phyloP scores from a whole-genome alignment of 2,888 invertebrate genomes.

The Andrena hattorfiana region DNA sequence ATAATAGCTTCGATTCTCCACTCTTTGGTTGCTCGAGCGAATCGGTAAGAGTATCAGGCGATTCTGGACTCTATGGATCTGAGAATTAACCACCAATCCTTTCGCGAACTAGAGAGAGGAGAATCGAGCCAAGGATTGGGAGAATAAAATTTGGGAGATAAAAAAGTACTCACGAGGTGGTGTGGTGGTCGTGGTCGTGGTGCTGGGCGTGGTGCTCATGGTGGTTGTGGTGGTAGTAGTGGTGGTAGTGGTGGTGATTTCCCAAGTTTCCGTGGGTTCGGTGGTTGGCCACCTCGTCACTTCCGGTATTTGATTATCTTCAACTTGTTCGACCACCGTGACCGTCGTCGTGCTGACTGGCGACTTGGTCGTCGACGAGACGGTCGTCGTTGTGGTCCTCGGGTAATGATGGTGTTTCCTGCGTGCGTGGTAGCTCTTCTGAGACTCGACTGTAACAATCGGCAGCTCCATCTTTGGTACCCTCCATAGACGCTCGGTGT shows the following conservation, averaged over 20 bases:
- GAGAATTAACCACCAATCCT: neutral
- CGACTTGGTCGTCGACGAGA: constrained; percentile 85
- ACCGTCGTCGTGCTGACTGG: constrained; percentile 85
- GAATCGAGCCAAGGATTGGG: neutral
- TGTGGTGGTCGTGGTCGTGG: constrained; percentile 83
- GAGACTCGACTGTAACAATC: constrained; percentile 91
- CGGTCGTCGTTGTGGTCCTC: constrained; percentile 85
- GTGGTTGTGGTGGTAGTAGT: constrained; percentile 83
- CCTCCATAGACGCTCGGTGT: neutral
- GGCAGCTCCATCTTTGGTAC: neutral
- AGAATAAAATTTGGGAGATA: neutral
- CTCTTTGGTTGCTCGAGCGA: neutral
- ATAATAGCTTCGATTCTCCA: too few species aligned
- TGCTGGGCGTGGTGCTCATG: constrained; percentile 83
- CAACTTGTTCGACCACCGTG: constrained; percentile 76
- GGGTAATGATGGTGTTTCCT: constrained; percentile 83
- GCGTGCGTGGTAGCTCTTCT: constrained; percentile 93
- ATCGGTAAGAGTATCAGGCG: neutral
- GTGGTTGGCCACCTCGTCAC: constrained; percentile 78
- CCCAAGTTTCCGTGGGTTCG: constrained; percentile 76
- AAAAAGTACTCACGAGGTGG: constrained; percentile 84
- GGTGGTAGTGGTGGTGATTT: constrained; percentile 80
- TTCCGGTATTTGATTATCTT: constrained; percentile 82
- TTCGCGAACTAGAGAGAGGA: neutral
- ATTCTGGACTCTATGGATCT: neutral